Percentiles rank a stretch among this genome's conserved stretches.
phyloP scores from a whole-genome alignment of 1,140 invertebrate species.

The Tenebrio molitor region DNA sequence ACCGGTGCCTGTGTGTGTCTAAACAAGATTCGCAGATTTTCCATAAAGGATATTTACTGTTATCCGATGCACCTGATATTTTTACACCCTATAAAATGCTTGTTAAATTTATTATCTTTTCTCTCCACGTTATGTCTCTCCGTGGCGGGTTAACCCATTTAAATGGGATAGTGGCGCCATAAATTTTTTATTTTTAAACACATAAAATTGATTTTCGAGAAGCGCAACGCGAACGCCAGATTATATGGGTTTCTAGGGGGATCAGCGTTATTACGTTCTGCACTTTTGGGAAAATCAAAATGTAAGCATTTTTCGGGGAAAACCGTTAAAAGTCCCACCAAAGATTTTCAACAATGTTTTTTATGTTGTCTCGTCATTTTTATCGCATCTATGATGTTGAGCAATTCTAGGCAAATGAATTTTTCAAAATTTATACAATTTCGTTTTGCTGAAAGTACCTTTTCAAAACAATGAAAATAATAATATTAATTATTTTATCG shows the following conservation, averaged over 20 bases:
- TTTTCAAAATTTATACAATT: no score
- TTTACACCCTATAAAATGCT: conserved; percentile 38
- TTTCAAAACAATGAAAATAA: no score
- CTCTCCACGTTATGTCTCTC: conserved; percentile 16
- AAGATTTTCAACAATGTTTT: no score
- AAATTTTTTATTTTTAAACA: conserved; percentile 38
- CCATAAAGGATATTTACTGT: conserved; percentile 17
- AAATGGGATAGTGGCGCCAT: conserved; percentile 20
- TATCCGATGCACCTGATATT: conserved; percentile 35
- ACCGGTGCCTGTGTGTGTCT: not conserved
- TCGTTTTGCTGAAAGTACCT: no score
- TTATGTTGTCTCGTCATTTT: no score
- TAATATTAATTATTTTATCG: no score
- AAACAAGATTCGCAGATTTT: conserved; percentile 10
- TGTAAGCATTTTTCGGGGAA: not conserved
- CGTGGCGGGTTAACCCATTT: conserved; percentile 21
- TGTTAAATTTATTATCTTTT: conserved; percentile 34
- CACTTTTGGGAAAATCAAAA: conserved; percentile 25
- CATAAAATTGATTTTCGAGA: conserved; percentile 28
- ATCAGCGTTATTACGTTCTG: not conserved
- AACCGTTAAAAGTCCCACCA: no score
- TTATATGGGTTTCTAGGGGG: conserved; percentile 15
- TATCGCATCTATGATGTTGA: no score
- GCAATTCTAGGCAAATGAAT: no score
- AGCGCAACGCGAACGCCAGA: not conserved